These are phyloP conservation scores for Beroe forskalii DNA, from an alignment of 37 sponge, comb jelly and placozoan species.

Conservation along the genomic window DNA sequence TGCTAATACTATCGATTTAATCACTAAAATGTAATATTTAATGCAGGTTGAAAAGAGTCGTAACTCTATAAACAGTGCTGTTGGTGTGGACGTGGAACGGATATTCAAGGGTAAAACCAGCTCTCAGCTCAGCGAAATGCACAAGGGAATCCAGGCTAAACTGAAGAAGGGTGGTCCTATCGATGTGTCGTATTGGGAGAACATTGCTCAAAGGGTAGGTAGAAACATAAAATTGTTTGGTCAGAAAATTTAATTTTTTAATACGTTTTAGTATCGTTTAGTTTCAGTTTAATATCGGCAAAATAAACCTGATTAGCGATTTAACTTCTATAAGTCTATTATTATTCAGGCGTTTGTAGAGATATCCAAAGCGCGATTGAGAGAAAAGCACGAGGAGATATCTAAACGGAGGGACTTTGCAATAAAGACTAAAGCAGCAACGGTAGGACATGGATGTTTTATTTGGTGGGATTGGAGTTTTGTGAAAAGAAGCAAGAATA, in stretches of 20 bases:
- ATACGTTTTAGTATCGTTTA: neutral
- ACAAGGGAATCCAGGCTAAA: constrained; percentile 77
- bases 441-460: too few relatives aligned
- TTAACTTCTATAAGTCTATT: too few relatives aligned
- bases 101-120: constrained; percentile 86
- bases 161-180: constrained; percentile 75
- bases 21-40: too few relatives aligned
- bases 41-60: constrained; percentile 42
- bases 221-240: too few relatives aligned
- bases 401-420: constrained; percentile 73
- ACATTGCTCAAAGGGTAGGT: neutral
- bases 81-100: constrained; percentile 75
- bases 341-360: constrained; percentile 58
- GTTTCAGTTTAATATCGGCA: neutral
- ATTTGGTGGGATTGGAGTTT: too few relatives aligned
- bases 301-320: too few relatives aligned
- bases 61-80: constrained; percentile 75
- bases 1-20: too few relatives aligned
- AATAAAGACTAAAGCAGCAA: constrained; percentile 6
- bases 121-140: constrained; percentile 76
- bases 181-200: constrained; percentile 80
- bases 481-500: too few relatives aligned
- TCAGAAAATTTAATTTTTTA: neutral
- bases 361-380: constrained; percentile 76
- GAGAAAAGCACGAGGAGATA: constrained; percentile 86